Base-by-base conservation (phyloP, 2,113 vertebrate species). In the Brachyhypopomus occidentalis region DNA sequence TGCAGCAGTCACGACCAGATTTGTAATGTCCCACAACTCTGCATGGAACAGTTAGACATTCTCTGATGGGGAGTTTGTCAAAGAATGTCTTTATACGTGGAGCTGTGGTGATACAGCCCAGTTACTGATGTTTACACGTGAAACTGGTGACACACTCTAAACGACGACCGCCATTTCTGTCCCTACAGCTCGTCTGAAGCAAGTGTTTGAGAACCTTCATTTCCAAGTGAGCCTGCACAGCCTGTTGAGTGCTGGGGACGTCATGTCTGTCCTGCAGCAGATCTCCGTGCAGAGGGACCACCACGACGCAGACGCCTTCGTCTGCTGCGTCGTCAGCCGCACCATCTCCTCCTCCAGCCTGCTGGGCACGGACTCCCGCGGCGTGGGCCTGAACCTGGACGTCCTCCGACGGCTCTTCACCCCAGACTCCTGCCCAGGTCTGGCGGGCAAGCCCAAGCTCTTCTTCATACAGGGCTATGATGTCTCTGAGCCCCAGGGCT, bases 391-490 rank as follows among this genome's bases (percentile, higher is more conserved):
- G 27, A 62, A 87, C 34, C 83, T 94, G 80, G 91, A 96, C 23
- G 36, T 0, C 0, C 58, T 98, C 85, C 93, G 91, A 71, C 86
- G 77, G 7, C 90, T 93, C 25, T 98, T 98, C 67, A 92, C 84
- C 12, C 91, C 91, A 1, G 90, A 94, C 0, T 36, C 2, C 0
- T 99, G 97, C 79, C 94, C 93, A 6, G 85, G 74, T 41, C 91
- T 98, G 84, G 70, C 86, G 0, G 96, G 96, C 70, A 98, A 99
- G 84, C 97, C 97, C 0, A 98, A 98, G 72, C 92, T 98, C 60
- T 98, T 99, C 89, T 98, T 99, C 80, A 93, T 98, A 88, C 96
- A 98, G 90, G 95, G 86, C 79, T 99, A 98, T 34, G 60, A 89
- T 12, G 81, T 88, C 7, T 62, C 86, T 2, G 72, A 78, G 69